Base-by-base conservation (phyloP, 2,797 vertebrate species). In the Molossus molossus region DNA sequence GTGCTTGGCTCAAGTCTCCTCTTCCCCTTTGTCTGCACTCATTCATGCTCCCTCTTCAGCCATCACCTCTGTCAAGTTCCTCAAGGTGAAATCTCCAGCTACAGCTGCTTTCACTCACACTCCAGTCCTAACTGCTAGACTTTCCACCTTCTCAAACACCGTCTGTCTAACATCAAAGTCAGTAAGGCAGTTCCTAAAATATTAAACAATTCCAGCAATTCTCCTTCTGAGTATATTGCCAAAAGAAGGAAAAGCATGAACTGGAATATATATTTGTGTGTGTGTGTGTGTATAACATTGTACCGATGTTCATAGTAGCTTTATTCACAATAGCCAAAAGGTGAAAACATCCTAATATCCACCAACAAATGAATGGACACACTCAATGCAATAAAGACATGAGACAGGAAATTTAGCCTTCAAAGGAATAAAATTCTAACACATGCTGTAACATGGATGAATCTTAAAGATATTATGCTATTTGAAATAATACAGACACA, bases 1-100 rank as follows among this genome's bases (percentile, higher is more conserved):
- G 48, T 33, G 17, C 27, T 76, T 58, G 15, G 21, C 29, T 93
- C 73, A 27, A 67, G 18, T 80, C 60, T 86, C 76, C 77, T 37
- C 48, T 69, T 77, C 62, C n/a, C 37, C 62, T 69, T 27, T 80
- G 23, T 91, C 53, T 57, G 87, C 92, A 88, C 12, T 25, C 80
- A 91, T 76, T 81, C 40, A 76, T 17, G 55, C 76, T 81, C 40
- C 27, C 29, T 84, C 64, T 93, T 87, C 76, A 87, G 60, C 50
- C 14, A n/a, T 6, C 11, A 58, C 5, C 10, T 82, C 45, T 60
- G 33, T 50, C 33, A 29, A 62, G 12, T 73, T 94, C 58, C 57
- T n/a, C 75, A 33, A 92, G 75, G 60, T 91, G 58, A 79, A 86
- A 65, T 65, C 27, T 55, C n/a, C 17, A 4, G 23, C 50, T 75